Base-by-base conservation (phyloP, 2,888 invertebrate species). In the Girardia tigrina region DNA sequence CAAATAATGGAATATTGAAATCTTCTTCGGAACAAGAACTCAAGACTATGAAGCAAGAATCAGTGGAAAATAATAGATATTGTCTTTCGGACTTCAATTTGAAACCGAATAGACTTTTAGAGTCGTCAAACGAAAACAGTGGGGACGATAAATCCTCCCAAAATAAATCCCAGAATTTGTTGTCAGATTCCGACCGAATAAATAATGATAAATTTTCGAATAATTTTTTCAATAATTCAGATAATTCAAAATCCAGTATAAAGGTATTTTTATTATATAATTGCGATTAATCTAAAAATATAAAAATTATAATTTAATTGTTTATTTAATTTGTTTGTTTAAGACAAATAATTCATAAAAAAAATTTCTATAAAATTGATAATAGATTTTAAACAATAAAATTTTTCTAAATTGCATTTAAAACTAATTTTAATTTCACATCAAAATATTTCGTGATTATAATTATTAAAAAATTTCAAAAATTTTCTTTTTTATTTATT, bases 21-120 rank as follows among this genome's bases (percentile, higher is more conserved):
- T 56, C 56, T 6, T 56, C 56, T 2, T 6, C n/a, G 23, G 56
- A 56, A 56, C 56, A 56, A 56, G 56, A 56, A 20, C 23, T 56
- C 6, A 56, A 56, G 23, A 56, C 56, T 4, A 56, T 56, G 56
- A 56, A 56, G 23, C 56, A 56, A 56, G 56, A 56, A 56, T 56
- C 56, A n/a, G 56, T 56, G 56, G 56, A 56, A 56, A 56, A 56
- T n/a, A 56, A 56, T 56, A n/a, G 56, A 56, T 56, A 56, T 56
- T 56, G 56, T 16, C n/a, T 56, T 20, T 56, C 56, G 23, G 56
- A 56, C 23, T 56, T 56, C 56, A 56, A 56, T 56, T n/a, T 56
- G 56, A 56, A 56, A 56, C 56, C 56, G n/a, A 56, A 56, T 56
- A 56, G 56, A 56, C n/a, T 56, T 4, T 16, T 56, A 56, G 56